Percentiles rank a stretch among this genome's conserved stretches.
Evolutionary conservation across 2,888 invertebrate species (phyloP).

Genomic region (Andrena bucephala): DNA sequence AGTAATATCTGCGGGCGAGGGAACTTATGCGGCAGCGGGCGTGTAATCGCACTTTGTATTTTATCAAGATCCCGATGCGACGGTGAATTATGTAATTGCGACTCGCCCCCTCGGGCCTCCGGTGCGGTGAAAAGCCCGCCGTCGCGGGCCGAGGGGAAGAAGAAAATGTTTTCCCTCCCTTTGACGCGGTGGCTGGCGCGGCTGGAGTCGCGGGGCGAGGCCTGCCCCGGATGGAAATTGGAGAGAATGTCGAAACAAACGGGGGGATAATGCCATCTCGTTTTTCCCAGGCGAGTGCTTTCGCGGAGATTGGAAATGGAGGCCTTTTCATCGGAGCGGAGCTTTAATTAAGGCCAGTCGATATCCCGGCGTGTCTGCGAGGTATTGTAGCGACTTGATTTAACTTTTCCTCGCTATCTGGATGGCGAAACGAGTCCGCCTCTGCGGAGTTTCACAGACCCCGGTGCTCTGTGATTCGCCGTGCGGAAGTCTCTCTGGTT

Average conservation of each 20-base stretch:
- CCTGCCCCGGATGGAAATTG: conserved; percentile 38
- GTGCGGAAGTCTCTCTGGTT: too few species aligned
- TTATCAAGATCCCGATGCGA: conserved; percentile 52
- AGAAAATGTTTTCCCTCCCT: conserved; percentile 37
- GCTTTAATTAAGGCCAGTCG: conserved; percentile 40
- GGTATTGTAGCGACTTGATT: conserved; percentile 14
- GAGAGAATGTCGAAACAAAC: conserved; percentile 20
- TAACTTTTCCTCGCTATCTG: not conserved
- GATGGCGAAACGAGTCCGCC: not conserved
- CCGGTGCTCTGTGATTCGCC: too few species aligned
- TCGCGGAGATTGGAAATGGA: conserved; percentile 34
- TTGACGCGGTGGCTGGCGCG: conserved; percentile 20
- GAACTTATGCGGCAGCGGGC: conserved; percentile 41
- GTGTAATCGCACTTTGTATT: conserved; percentile 55
- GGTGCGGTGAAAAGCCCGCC: conserved; percentile 29
- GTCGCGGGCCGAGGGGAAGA: conserved; percentile 19
- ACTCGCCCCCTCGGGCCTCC: conserved; percentile 27
- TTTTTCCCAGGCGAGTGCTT: not conserved
- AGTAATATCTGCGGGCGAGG: conserved; percentile 44
- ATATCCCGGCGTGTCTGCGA: conserved; percentile 16
- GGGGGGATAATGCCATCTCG: conserved; percentile 12
- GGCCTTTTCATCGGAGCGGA: conserved; percentile 34
- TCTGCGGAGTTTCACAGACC: too few species aligned
- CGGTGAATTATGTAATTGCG: conserved; percentile 55
- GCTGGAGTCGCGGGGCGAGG: conserved; percentile 35